Evolutionary conservation across 2,113 vertebrate species (phyloP).

Genomic region (Poeciliopsis turrubarensis): DNA sequence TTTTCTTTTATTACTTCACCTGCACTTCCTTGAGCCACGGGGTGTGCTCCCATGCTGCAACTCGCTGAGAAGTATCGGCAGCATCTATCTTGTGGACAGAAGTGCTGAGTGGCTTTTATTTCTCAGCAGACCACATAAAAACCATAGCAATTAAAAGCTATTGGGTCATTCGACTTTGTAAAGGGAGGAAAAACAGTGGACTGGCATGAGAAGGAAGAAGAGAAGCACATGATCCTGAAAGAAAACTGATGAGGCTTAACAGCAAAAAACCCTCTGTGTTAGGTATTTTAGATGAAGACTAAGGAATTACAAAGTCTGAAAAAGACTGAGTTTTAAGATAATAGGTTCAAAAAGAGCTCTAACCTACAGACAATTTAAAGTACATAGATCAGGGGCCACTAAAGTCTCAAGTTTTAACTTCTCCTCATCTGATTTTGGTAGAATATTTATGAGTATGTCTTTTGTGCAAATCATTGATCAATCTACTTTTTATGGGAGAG

Average conservation of each 20-base stretch:
- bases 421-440: not conserved
- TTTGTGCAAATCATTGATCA: not conserved
- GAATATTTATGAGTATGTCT: not conserved
- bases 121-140: constrained; percentile 80
- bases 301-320: constrained; percentile 67
- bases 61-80: constrained; percentile 69
- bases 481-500: not conserved
- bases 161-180: constrained; percentile 74
- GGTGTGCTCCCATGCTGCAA: constrained; percentile 55
- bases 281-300: constrained; percentile 52
- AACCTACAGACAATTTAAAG: constrained; percentile 22
- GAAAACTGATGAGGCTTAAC: constrained; percentile 25
- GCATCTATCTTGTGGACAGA: constrained; percentile 84
- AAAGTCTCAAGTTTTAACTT: not conserved
- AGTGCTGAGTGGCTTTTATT: constrained; percentile 83
- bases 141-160: constrained; percentile 82
- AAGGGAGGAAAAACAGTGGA: constrained; percentile 9
- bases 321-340: constrained; percentile 57
- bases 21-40: constrained; percentile 70
- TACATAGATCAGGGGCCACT: constrained; percentile 14
- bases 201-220: constrained; percentile 28
- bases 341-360: constrained; percentile 43
- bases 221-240: constrained; percentile 22
- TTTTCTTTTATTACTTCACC: constrained; percentile 75
- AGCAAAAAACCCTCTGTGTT: constrained; percentile 47